phyloP scores from a whole-genome alignment of 2,797 vertebrate genomes.

The Xiphophorus birchmanni region DNA sequence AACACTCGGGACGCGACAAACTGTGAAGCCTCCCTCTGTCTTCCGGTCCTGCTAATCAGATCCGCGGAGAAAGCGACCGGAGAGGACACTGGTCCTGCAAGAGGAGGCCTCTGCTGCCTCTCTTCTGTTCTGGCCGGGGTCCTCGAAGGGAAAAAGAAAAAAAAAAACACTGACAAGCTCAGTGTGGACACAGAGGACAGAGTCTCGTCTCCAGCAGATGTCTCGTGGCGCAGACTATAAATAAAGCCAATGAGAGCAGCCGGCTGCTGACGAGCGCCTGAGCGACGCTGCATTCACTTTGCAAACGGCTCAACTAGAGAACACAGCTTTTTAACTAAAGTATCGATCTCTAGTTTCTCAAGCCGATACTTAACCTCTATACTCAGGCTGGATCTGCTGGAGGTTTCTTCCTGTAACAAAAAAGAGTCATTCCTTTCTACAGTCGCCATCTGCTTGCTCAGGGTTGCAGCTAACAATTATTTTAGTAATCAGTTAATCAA shows the following conservation, averaged over 20 bases:
- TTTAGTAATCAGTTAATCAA: not conserved
- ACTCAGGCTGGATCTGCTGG: not conserved
- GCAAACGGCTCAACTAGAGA: slow-evolving; percentile 52
- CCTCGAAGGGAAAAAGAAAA: slow-evolving; percentile 4
- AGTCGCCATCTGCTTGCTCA: not conserved
- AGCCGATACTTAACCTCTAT: not conserved
- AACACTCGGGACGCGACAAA: slow-evolving; percentile 55
- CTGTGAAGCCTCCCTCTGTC: slow-evolving; percentile 73
- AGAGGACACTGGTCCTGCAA: slow-evolving; percentile 77
- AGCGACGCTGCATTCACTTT: slow-evolving; percentile 60
- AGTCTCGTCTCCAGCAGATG: slow-evolving; percentile 81
- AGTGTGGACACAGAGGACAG: slow-evolving; percentile 74
- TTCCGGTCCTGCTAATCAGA: slow-evolving; percentile 71
- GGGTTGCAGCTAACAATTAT: not conserved
- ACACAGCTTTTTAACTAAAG: not conserved
- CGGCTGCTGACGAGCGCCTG: slow-evolving; percentile 63
- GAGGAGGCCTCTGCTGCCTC: slow-evolving; percentile 55
- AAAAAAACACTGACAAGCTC: slow-evolving; percentile 71
- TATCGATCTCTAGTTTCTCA: not conserved
- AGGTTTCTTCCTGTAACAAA: not conserved
- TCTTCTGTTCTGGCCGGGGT: slow-evolving; percentile 40
- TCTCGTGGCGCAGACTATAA: slow-evolving; percentile 81
- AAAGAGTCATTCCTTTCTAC: not conserved
- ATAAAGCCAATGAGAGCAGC: slow-evolving; percentile 79
- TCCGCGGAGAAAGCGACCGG: slow-evolving; percentile 62